phyloP scores from a whole-genome alignment of 2,113 vertebrate species.

The Amblyornis subalaris region DNA sequence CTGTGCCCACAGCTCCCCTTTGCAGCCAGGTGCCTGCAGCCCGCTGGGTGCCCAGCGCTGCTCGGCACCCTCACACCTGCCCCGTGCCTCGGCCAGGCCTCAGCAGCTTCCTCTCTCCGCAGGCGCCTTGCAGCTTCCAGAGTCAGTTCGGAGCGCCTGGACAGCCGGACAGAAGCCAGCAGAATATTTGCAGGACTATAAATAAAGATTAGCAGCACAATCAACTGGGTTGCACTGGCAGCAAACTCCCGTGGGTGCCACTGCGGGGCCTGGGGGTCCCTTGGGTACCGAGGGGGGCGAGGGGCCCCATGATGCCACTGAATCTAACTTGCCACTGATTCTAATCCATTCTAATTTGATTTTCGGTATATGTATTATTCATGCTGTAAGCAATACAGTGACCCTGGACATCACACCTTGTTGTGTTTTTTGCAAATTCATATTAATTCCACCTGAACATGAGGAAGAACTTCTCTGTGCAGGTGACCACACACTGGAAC shows the following conservation, averaged over 20 bases:
- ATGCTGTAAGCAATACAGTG: background rate
- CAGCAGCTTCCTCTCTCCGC: background rate
- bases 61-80: fast-evolving
- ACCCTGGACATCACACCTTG: background rate
- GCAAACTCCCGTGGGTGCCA: background rate
- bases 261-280: too few relatives aligned
- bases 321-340: background rate
- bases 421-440: background rate
- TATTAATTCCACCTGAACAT: background rate
- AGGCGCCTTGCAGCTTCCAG: background rate
- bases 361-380: background rate
- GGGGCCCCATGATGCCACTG: background rate
- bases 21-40: background rate
- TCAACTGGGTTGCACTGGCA: background rate
- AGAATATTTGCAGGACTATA: background rate
- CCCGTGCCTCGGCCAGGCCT: fast-evolving
- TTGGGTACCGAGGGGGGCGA: background rate
- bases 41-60: fast-evolving
- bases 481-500: background rate
- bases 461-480: background rate
- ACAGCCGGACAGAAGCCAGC: background rate
- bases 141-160: background rate
- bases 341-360: background rate
- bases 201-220: background rate
- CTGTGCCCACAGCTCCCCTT: background rate